phyloP scores from a whole-genome alignment of 2,797 vertebrate species.

The Dipus sagitta region DNA sequence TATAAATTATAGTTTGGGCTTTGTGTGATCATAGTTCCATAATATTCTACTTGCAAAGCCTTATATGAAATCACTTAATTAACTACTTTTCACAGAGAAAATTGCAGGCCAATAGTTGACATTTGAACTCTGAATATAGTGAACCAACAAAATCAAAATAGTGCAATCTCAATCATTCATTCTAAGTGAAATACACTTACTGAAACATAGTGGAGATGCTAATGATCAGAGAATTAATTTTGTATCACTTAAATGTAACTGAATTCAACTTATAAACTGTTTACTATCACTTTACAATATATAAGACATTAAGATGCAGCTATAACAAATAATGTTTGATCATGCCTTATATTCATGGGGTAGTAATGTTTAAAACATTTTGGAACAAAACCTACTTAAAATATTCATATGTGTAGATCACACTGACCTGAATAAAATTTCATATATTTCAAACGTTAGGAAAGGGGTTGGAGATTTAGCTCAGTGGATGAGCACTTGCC shows the following conservation, averaged over 20 bases:
- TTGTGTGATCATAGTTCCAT: not conserved
- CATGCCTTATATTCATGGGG: not conserved
- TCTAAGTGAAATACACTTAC: not conserved
- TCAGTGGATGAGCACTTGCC: too few species aligned
- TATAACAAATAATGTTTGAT: not conserved
- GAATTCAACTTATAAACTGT: not conserved
- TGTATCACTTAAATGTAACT: not conserved
- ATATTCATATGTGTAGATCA: conserved; percentile 29
- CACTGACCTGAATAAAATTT: conserved; percentile 70
- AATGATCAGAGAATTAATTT: not conserved
- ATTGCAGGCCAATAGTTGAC: not conserved
- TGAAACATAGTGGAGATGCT: not conserved
- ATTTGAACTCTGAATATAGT: not conserved
- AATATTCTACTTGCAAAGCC: not conserved
- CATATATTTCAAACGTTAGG: conserved; percentile 31
- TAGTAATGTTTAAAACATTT: not conserved
- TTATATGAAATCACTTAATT: conserved; percentile 44
- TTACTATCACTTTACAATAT: not conserved
- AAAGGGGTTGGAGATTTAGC: too few species aligned
- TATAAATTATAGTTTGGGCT: not conserved
- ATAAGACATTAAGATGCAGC: not conserved
- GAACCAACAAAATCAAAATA: conserved; percentile 58
- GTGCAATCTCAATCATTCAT: not conserved
- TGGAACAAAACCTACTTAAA: not conserved
- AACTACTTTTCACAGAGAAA: conserved; percentile 31